Evolutionary conservation across 92 coral and sea anemone genomes (phyloP).

Genomic region (Phenganax marumi): DNA sequence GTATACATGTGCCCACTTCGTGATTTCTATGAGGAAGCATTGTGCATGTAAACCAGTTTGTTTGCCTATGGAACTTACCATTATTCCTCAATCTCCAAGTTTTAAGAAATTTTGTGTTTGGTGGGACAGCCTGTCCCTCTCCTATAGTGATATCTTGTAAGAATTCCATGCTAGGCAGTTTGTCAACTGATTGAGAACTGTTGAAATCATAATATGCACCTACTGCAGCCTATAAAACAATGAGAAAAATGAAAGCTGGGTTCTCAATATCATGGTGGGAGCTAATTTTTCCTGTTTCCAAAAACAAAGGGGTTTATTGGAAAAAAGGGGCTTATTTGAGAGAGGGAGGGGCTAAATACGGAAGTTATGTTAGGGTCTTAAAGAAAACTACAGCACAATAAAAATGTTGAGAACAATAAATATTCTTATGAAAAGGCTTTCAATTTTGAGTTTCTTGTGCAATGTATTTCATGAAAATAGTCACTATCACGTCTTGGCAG

Average conservation of each 20-base stretch:
- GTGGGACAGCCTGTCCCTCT: conserved; percentile 96
- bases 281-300: neutral
- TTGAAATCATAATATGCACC: conserved; percentile 97
- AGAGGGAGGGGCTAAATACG: no score
- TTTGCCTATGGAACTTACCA: conserved; percentile 60
- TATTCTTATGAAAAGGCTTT: no score
- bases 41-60: conserved; percentile 49
- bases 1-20: no score
- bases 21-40: conserved; percentile 71
- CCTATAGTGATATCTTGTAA: conserved; percentile 89
- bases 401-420: no score
- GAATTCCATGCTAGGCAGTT: conserved; percentile 85
- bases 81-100: conserved; percentile 91
- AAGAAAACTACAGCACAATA: no score
- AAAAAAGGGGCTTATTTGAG: no score
- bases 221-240: conserved; percentile 74
- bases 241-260: neutral
- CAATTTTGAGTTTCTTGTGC: no score
- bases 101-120: conserved; percentile 80
- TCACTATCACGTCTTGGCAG: no score
- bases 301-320: conserved; percentile 2
- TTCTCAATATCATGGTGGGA: neutral
- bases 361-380: no score
- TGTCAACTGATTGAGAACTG: conserved; percentile 67
- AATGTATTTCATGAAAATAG: no score